Evolutionary conservation across 2,888 invertebrate species (phyloP), one percentile per base, ranked within the genome.

Genomic region (Aleiodes testaceus): DNA sequence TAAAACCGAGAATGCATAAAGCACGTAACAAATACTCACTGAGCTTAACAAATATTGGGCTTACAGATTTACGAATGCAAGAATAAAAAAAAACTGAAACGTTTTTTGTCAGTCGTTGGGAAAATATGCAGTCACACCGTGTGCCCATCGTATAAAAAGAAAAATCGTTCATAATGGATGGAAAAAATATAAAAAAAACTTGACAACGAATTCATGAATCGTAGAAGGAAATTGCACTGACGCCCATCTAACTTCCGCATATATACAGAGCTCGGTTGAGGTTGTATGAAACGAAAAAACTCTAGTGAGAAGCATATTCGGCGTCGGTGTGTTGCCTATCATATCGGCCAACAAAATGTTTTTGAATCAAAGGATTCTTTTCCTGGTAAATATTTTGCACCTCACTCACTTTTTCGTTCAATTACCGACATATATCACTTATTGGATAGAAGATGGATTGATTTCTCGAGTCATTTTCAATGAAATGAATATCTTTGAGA

Each of bases 201-300:
- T 49, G 50, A 64, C 63, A 72, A 55, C 53, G 65, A 68, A 68
- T 63, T 72, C 53, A 52, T 66, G 66, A 52, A 63, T 71, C 18
- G 55, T 44, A 36, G 65, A 50, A 61, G 72, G 72, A 68, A 68
- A 72, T 68, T 53, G 72, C 59, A 36, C 71, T 61, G 61, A 72
- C 67, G 52, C 67, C 64, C 52, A 18, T 44, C 30, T 44, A n/a
- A 55, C 53, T 55, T 55, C 14, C 14, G 30, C 22, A 30, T 55
- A 55, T 55, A 30, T 11, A 55, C 9, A 30, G 5, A 55, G 14
- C n/a, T n/a, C n/a, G 14, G 14, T 47, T 47, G 47, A 47, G 16
- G 16, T 47, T 47, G 47, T 47, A 9, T 7, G 9, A 47, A 47
- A 16, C 14, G 16, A 14, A 16, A 36, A 36, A 47, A 47, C 14